Percentiles rank a stretch among this genome's conserved stretches.
These are phyloP conservation scores for Branchellion lobata DNA, from an alignment of 2,888 invertebrate genomes.

Conservation along the genomic window DNA sequence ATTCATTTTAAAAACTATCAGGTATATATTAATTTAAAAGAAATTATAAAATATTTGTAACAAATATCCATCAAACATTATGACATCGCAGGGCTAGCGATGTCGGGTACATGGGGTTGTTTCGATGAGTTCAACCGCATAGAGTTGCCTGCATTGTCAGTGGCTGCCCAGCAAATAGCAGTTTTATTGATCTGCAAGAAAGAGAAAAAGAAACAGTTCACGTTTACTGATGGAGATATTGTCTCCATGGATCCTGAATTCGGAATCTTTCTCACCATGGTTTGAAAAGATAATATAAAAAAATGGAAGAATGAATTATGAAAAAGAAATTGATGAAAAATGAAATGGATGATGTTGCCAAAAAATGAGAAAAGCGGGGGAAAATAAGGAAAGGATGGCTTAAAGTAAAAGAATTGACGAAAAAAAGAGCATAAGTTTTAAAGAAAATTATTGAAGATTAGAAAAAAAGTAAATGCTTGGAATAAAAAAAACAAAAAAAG, in stretches of 20 bases:
- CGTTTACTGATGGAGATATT: constrained; percentile 89
- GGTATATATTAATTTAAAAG: constrained; percentile 13
- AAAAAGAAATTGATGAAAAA: too few relatives aligned
- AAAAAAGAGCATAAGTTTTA: too few relatives aligned
- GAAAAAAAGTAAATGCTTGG: too few relatives aligned
- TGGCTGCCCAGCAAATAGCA: constrained; percentile 94
- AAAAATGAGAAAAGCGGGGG: too few relatives aligned
- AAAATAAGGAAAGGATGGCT: too few relatives aligned
- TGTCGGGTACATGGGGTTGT: constrained; percentile 64
- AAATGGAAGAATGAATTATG: too few relatives aligned
- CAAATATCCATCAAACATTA: too few relatives aligned
- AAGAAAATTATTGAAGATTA: too few relatives aligned
- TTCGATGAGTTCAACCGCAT: constrained; percentile 68
- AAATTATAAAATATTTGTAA: neutral
- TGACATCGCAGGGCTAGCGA: constrained; percentile 59
- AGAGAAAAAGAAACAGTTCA: constrained; percentile 84
- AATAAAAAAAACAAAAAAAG: too few relatives aligned
- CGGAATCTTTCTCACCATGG: constrained; percentile 96
- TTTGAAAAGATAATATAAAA: constrained; percentile 61
- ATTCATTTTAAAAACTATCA: neutral
- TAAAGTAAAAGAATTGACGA: too few relatives aligned
- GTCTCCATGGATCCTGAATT: constrained; percentile 91
- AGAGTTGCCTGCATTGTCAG: constrained; percentile 86
- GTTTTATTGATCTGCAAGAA: constrained; percentile 83
- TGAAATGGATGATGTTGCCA: too few relatives aligned